phyloP scores from a whole-genome alignment of 2,888 invertebrate species.

The Erebia aethiops region DNA sequence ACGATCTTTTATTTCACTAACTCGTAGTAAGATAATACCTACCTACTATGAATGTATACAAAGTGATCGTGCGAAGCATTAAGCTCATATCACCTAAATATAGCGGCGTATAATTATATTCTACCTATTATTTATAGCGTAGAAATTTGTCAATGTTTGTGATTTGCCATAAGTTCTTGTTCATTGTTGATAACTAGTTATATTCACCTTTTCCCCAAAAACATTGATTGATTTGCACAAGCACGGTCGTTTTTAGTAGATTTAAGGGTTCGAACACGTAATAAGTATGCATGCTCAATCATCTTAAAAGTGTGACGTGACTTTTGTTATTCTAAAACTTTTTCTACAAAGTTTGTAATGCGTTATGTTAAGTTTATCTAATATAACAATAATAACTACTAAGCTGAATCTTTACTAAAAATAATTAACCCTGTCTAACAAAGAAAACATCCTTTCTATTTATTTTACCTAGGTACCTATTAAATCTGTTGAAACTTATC shows the following conservation, averaged over 20 bases:
- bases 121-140: slow-evolving; percentile 66
- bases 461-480: slow-evolving; percentile 18
- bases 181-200: slow-evolving; percentile 70
- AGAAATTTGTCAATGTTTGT: slow-evolving; percentile 67
- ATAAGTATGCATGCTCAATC: slow-evolving; percentile 74
- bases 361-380: slow-evolving; percentile 39
- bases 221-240: slow-evolving; percentile 66
- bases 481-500: slow-evolving; percentile 37
- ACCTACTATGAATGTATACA: slow-evolving; percentile 24
- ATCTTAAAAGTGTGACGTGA: slow-evolving; percentile 14
- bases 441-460: slow-evolving; percentile 20
- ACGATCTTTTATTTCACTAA: slow-evolving; percentile 51
- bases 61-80: slow-evolving; percentile 55
- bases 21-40: slow-evolving; percentile 9
- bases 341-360: slow-evolving; percentile 52
- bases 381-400: neutral
- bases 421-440: neutral
- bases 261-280: slow-evolving; percentile 62
- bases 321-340: slow-evolving; percentile 52
- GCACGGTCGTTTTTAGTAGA: slow-evolving; percentile 70
- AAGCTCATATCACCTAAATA: slow-evolving; percentile 63
- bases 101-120: slow-evolving; percentile 61
- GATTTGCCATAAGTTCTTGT: slow-evolving; percentile 72
- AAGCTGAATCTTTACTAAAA: neutral
- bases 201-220: slow-evolving; percentile 63